Evolutionary conservation across 2,888 invertebrate species (phyloP), one percentile per base, ranked within the genome.

Genomic region (Maniola hyperantus): DNA sequence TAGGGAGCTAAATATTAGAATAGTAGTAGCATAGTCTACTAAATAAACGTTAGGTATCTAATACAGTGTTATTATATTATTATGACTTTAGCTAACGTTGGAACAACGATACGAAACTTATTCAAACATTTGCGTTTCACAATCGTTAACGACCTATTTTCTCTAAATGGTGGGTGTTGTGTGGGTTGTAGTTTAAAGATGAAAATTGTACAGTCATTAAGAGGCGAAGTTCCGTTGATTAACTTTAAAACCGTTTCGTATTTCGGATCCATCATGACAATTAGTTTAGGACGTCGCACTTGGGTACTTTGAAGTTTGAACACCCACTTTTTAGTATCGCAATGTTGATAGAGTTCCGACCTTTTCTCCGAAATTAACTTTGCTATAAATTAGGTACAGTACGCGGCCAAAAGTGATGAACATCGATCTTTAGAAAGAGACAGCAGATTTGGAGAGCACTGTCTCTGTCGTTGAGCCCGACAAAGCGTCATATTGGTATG

Each of bases 181-280:
- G 50, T 20, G 50, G 50, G 50, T 11, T 20, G 20, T 11, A 50
- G 50, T 50, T 50, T 18, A 61, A 57, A 46, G 46, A 50, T 15
- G 50, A 67, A 55, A 65, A 68, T 65, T 51, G 64, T 53, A 50
- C 60, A 57, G 42, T 68, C 36, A 65, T 65, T 65, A 51, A 57
- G 57, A 61, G 57, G 42, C 51, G 68, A 57, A 61, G 51, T 57
- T 50, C 60, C 50, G 65, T 34, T 65, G 36, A 58, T 50, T 18
- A 51, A 55, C 61, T 46, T 65, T 64, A 60, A 67, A 68, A 65
- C 64, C 44, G 57, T 61, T 58, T 20, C 57, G 51, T 65, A 15
- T 65, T 65, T 36, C 57, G 50, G 65, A 53, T 57, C 61, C 50
- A 68, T 65, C 65, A 58, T 65, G 46, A 65, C 58, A 66, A 68